phyloP scores from a whole-genome alignment of 2,797 vertebrate genomes.

The Mionectes olivaceus region DNA sequence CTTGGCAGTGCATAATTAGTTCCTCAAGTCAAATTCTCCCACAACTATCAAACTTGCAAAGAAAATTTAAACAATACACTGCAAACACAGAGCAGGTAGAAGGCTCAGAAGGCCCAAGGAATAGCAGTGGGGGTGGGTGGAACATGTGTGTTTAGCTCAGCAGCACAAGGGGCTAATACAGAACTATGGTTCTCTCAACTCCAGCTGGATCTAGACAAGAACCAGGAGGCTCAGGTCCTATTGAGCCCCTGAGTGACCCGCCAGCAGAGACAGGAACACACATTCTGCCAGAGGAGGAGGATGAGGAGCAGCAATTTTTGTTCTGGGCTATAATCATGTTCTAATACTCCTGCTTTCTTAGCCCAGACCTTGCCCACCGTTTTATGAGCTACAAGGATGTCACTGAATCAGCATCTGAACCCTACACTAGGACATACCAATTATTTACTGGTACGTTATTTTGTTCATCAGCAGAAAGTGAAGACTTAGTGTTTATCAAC shows the following conservation, averaged over 20 bases:
- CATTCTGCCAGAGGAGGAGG: neutral
- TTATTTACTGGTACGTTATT: neutral
- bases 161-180: neutral
- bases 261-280: neutral
- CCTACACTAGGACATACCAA: neutral
- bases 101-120: neutral
- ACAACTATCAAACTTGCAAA: neutral
- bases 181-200: neutral
- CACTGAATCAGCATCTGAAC: neutral
- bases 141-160: neutral
- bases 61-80: neutral
- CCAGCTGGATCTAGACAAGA: neutral
- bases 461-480: neutral
- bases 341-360: neutral
- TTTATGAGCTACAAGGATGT: neutral
- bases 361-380: neutral
- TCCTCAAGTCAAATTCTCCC: neutral
- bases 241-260: neutral
- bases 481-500: neutral
- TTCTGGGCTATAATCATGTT: neutral
- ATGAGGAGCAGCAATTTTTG: neutral
- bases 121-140: accelerated
- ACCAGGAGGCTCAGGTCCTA: neutral
- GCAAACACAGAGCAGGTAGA: neutral
- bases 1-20: neutral